Percentiles rank a stretch among this genome's conserved stretches.
These are phyloP conservation scores for Trachelus tabidus DNA, from an alignment of 2,888 invertebrate species.

Conservation along the genomic window DNA sequence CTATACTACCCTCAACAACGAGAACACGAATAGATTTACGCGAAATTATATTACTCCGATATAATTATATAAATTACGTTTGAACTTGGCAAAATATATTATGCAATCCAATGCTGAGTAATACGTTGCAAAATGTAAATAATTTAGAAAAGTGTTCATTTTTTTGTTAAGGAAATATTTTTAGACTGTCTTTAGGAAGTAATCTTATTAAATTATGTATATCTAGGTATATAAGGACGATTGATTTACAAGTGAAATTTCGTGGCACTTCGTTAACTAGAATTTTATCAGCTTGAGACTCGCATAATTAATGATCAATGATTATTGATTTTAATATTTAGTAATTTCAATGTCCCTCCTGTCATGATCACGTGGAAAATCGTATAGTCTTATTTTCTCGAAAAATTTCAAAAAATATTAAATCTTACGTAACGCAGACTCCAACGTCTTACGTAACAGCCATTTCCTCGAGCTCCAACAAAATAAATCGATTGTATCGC, in stretches of 20 bases:
- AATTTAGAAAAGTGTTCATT: neutral
- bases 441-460: neutral
- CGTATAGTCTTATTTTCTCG: neutral
- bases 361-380: neutral
- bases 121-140: neutral
- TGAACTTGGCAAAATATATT: neutral
- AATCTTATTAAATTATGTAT: slow-evolving; percentile 20
- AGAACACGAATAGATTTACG: slow-evolving; percentile 57
- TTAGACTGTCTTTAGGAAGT: neutral
- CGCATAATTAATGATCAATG: slow-evolving; percentile 63
- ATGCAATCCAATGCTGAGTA: neutral
- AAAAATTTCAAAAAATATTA: neutral
- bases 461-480: neutral
- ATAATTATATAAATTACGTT: neutral
- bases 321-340: slow-evolving; percentile 65
- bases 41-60: slow-evolving; percentile 12
- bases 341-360: slow-evolving; percentile 60
- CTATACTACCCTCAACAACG: slow-evolving; percentile 46
- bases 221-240: slow-evolving; percentile 62
- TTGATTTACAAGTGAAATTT: slow-evolving; percentile 64
- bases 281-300: slow-evolving; percentile 56
- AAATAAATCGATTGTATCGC: neutral
- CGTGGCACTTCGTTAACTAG: slow-evolving; percentile 58
- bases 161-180: neutral
- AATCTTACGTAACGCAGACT: neutral